Evolutionary conservation across 1,140 invertebrate species (phyloP), one percentile per base, ranked within the genome.

Genomic region (Magallana gigas): DNA sequence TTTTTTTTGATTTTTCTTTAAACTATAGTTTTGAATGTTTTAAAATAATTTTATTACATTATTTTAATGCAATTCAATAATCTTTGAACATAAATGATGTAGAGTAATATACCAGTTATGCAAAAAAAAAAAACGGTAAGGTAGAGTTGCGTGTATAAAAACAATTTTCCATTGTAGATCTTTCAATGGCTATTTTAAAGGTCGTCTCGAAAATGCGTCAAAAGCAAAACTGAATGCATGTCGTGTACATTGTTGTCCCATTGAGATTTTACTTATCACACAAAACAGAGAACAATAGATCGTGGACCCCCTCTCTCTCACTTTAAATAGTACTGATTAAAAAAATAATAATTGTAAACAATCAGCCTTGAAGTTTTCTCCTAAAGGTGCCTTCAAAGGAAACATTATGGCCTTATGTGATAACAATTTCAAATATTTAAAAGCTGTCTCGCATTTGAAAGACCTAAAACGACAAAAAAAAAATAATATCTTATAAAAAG

Each of bases 391-490:
- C 68, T 36, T 76, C 68, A 76, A 76, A 76, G 68, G 36, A 76
- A 76, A 76, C 68, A 29, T 23, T 23, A 29, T 76, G 68, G 29
- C 68, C 68, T 76, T 29, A 76, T 76, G 68, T 76, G 68, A 76
- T 76, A 76, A 76, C 68, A 76, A 76, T 76, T 76, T 76, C 68
- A 76, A 76, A 76, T 29, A 76, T 76, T 76, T 76, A 29, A 76
- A 76, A 76, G 29, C 29, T 76, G 68, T 29, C 68, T 14, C 68
- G 23, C 9, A 76, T 76, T 76, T 76, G 68, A 36, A 76, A 76
- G 68, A 29, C 11, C 14, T 76, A 18, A 76, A 36, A 76, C 14
- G 23, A 76, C 68, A 76, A 76, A 11, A 76, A 76, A 48, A 36
- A 71, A 29, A 11, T 18, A 71, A 71, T 71, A 71, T 29, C 18